phyloP scores from a whole-genome alignment of 2,797 vertebrate species.

The Darevskia mixta region DNA sequence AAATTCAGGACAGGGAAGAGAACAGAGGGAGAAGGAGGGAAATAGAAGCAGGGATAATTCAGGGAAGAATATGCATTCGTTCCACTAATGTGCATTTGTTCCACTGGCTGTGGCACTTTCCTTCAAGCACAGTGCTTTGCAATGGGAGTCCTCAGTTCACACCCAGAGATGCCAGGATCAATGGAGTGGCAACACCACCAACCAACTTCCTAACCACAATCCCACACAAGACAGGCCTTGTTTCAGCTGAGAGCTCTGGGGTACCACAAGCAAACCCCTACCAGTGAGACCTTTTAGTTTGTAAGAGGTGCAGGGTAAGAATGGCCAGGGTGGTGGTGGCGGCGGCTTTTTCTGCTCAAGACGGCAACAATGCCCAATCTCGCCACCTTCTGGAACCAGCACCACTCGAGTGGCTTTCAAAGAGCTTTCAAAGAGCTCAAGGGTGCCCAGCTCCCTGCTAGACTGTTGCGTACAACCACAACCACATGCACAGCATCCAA shows the following conservation, averaged over 20 bases:
- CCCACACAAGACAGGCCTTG: no score
- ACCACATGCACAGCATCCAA: not conserved
- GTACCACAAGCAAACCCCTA: no score
- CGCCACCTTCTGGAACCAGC: not conserved
- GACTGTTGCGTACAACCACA: not conserved
- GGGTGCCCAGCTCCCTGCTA: not conserved
- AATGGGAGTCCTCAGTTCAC: not conserved
- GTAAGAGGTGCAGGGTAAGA: not conserved
- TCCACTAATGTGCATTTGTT: no score
- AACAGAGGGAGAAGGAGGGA: no score
- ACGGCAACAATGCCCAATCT: fast-evolving
- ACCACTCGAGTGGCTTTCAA: not conserved
- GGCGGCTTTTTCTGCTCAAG: not conserved
- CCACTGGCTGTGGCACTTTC: not conserved
- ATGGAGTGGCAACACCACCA: not conserved
- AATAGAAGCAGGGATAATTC: no score
- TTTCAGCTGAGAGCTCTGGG: no score
- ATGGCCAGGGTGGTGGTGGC: not conserved
- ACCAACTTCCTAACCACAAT: not conserved
- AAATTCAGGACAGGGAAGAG: no score
- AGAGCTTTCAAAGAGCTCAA: not conserved
- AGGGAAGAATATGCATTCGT: no score
- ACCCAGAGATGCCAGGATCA: not conserved
- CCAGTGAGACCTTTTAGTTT: no score
- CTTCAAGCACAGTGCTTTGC: not conserved